Evolutionary conservation across 1,140 invertebrate species (phyloP).

Genomic region (Druon quercuslanigerum): DNA sequence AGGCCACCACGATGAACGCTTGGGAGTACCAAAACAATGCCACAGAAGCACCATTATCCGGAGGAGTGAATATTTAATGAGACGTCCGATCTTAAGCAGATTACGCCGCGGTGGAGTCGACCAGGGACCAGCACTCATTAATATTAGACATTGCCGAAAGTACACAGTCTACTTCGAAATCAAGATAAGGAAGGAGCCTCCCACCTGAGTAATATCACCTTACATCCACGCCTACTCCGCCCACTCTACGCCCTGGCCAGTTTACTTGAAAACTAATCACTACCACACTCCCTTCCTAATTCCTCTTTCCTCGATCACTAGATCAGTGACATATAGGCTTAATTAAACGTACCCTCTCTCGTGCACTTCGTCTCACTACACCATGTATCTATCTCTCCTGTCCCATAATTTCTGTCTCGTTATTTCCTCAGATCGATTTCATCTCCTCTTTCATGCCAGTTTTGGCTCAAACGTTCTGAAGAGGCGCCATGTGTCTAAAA

Average conservation of each 20-base stretch:
- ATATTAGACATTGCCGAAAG: conserved; percentile 50
- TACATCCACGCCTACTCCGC: not conserved
- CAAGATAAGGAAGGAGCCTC: conserved; percentile 22
- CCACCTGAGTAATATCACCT: conserved; percentile 25
- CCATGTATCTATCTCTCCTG: not conserved
- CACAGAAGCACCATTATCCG: conserved; percentile 44
- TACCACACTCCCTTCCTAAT: not conserved
- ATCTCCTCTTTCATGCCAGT: too few relatives aligned
- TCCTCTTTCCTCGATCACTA: conserved; percentile 6
- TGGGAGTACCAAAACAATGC: conserved; percentile 43
- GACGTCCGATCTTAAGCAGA: conserved; percentile 54
- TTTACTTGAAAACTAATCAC: conserved; percentile 44
- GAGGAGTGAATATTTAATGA: conserved; percentile 51
- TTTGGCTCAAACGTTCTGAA: too few relatives aligned
- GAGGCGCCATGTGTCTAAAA: too few relatives aligned
- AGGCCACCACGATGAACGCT: not conserved
- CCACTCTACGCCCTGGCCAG: not conserved
- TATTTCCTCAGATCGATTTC: not conserved
- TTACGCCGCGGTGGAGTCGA: conserved; percentile 42
- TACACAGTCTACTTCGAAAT: conserved; percentile 33
- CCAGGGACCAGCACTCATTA: conserved; percentile 46
- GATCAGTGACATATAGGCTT: conserved; percentile 37
- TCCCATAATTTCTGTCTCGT: not conserved
- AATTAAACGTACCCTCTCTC: conserved; percentile 39
- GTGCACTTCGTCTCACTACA: not conserved